These are phyloP conservation scores for Helogale parvula DNA, from an alignment of 2,113 vertebrate genomes.

Conservation along the genomic window DNA sequence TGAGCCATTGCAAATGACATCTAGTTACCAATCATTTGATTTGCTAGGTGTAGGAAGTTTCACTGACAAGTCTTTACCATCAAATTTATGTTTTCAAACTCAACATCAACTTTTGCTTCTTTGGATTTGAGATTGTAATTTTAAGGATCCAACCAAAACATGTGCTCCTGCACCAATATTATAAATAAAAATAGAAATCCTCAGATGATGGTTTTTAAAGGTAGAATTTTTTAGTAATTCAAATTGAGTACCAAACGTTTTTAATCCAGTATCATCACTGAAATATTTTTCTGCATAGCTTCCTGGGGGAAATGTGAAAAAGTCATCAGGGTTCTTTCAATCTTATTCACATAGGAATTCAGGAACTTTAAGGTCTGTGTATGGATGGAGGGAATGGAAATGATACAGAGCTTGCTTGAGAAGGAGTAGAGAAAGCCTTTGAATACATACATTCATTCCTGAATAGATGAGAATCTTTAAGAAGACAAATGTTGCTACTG, in stretches of 20 bases:
- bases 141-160: not conserved
- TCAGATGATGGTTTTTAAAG: not conserved
- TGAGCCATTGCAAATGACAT: constrained; percentile 6
- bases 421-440: too few species aligned
- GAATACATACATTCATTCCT: not conserved
- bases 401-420: not conserved
- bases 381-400: fast-evolving
- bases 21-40: not conserved
- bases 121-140: not conserved
- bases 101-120: constrained; percentile 2
- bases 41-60: not conserved
- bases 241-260: not conserved
- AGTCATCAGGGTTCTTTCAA: not conserved
- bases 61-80: not conserved
- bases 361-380: not conserved
- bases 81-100: constrained; percentile 47
- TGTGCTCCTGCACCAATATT: constrained; percentile 20
- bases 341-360: not conserved
- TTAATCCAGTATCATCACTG: not conserved
- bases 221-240: not conserved
- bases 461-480: not conserved
- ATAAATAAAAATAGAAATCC: not conserved
- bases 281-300: not conserved
- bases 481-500: not conserved
- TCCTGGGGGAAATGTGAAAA: not conserved